Conservation (phyloP, 2,888 invertebrate genomes). For the Aethes cnicana region DNA sequence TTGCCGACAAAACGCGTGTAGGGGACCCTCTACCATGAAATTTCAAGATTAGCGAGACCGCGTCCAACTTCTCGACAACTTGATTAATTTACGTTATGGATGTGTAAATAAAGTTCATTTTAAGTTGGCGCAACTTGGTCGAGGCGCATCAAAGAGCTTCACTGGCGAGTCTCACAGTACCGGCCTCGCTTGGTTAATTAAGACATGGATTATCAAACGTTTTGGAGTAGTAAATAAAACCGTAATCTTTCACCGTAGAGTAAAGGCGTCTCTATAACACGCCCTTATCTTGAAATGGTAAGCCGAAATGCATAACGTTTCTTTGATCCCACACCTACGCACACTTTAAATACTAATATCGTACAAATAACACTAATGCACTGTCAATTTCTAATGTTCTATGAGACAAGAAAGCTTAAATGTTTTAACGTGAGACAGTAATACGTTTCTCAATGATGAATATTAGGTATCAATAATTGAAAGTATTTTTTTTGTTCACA, state of each 20-base stretch:
- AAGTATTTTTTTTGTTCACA: constrained; percentile 54
- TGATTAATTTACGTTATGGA: constrained; percentile 29
- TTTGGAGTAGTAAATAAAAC: constrained; percentile 80
- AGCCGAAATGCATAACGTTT: constrained; percentile 67
- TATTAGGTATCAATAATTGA: constrained; percentile 43
- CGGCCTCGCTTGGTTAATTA: constrained; percentile 76
- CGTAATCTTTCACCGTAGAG: constrained; percentile 73
- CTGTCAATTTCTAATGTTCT: constrained; percentile 77
- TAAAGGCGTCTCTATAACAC: constrained; percentile 76
- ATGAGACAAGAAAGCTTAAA: constrained; percentile 53
- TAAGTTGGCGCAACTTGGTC: constrained; percentile 15
- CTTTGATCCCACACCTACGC: constrained; percentile 79
- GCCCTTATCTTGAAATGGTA: constrained; percentile 71
- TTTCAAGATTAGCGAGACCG: constrained; percentile 24
- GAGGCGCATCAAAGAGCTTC: constrained; percentile 33
- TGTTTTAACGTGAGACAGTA: constrained; percentile 36
- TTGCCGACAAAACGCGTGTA: constrained; percentile 74
- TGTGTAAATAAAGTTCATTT: constrained; percentile 32
- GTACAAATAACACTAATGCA: constrained; percentile 73
- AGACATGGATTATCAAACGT: constrained; percentile 82
- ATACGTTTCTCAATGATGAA: constrained; percentile 37
- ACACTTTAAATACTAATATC: constrained; percentile 65
- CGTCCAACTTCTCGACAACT: not conserved
- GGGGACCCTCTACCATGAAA: constrained; percentile 58
- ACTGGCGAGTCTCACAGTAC: constrained; percentile 44